Evolutionary conservation across 2,888 invertebrate genomes (phyloP).

Genomic region (Selenia dentaria): DNA sequence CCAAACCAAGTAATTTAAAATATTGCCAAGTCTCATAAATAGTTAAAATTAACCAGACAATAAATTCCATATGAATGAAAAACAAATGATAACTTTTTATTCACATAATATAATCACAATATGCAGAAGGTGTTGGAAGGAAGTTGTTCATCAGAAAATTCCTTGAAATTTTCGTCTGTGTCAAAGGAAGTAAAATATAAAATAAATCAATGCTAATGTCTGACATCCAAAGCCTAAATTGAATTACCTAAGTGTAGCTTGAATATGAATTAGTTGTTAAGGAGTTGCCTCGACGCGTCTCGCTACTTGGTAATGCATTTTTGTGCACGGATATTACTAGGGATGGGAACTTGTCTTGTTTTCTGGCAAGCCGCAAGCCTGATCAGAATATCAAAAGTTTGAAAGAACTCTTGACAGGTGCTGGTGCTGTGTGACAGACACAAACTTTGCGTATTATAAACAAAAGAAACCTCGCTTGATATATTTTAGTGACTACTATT

Average conservation of each 20-base stretch:
- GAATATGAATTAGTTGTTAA: conserved; percentile 27
- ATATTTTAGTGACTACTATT: too few species aligned
- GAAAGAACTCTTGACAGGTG: too few species aligned
- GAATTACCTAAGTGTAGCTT: conserved; percentile 18
- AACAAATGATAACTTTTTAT: too few species aligned
- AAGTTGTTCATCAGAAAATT: conserved; percentile 13
- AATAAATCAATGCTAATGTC: conserved; percentile 21
- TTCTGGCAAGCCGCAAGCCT: background rate
- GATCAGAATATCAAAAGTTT: too few species aligned
- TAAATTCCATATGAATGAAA: too few species aligned
- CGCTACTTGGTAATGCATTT: conserved; percentile 21
- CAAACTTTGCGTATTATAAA: too few species aligned
- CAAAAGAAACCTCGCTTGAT: too few species aligned
- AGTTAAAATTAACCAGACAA: too few species aligned
- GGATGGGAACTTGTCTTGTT: conserved; percentile 9
- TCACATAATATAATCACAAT: too few species aligned
- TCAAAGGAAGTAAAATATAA: conserved; percentile 19
- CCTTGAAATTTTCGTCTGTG: conserved; percentile 16
- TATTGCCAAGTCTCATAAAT: too few species aligned
- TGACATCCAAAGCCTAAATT: conserved; percentile 18
- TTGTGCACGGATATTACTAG: conserved; percentile 18
- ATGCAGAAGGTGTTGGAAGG: conserved; percentile 6
- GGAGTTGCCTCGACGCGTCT: conserved; percentile 14
- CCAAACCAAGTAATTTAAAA: too few species aligned
- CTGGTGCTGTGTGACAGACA: too few species aligned